Percentiles rank a stretch among this genome's conserved stretches.
phyloP scores from a whole-genome alignment of 2,888 invertebrate species.

The Drosophila paramelanica region DNA sequence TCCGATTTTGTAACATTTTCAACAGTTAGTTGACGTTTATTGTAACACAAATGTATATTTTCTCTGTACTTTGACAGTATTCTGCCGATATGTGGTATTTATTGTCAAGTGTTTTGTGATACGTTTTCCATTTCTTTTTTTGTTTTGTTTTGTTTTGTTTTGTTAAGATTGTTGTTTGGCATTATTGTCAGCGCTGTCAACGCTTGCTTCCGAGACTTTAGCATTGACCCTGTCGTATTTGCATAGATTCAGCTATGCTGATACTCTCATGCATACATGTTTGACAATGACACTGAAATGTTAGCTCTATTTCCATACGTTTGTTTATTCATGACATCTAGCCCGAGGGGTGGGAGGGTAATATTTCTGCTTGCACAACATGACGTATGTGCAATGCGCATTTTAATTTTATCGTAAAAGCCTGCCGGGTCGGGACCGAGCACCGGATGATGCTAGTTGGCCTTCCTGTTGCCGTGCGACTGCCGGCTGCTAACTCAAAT shows the following conservation, averaged over 20 bases:
- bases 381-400: slow-evolving; percentile 66
- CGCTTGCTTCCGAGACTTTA: slow-evolving; percentile 38
- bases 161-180: slow-evolving; percentile 40
- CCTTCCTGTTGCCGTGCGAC: slow-evolving; percentile 16
- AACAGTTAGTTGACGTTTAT: not conserved
- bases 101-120: slow-evolving; percentile 36
- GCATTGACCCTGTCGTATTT: slow-evolving; percentile 58
- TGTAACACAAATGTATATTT: slow-evolving; percentile 12
- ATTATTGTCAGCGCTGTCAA: slow-evolving; percentile 50
- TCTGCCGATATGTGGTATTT: slow-evolving; percentile 31
- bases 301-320: slow-evolving; percentile 36
- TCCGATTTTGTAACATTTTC: not conserved
- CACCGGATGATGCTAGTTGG: slow-evolving; percentile 35
- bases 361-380: slow-evolving; percentile 36
- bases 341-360: not conserved
- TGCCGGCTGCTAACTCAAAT: slow-evolving; percentile 38
- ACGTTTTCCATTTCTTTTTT: not conserved
- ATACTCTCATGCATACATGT: slow-evolving; percentile 33
- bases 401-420: slow-evolving; percentile 38
- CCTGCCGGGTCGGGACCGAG: slow-evolving; percentile 10
- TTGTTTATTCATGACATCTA: slow-evolving; percentile 60
- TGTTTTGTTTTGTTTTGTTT: slow-evolving; percentile 4
- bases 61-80: slow-evolving; percentile 4
- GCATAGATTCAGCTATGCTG: slow-evolving; percentile 46
- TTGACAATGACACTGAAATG: slow-evolving; percentile 66